Evolutionary conservation across 2,113 vertebrate species (phyloP).

Genomic region (Hipposideros armiger): DNA sequence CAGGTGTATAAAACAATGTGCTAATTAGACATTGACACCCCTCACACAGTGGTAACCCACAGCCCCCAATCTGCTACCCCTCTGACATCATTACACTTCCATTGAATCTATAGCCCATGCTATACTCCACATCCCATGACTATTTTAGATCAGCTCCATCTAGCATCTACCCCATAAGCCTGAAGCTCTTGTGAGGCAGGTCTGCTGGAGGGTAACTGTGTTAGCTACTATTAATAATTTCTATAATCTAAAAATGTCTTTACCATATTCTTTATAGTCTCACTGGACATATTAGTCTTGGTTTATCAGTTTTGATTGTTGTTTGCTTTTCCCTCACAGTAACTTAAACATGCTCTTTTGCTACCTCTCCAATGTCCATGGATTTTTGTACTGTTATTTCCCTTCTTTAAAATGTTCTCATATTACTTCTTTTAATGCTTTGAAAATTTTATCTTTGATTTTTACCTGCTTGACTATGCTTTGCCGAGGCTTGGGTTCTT

Average conservation of each 20-base stretch:
- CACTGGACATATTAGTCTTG: neutral
- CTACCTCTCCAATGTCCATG: too few species aligned
- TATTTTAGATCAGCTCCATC: neutral
- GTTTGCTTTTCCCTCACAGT: neutral
- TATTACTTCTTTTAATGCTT: neutral
- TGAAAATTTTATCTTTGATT: neutral
- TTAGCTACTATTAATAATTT: neutral
- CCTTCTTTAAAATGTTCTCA: neutral
- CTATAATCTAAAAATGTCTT: neutral
- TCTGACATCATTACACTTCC: too few species aligned
- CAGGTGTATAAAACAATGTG: too few species aligned
- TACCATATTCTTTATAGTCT: neutral
- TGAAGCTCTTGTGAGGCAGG: neutral
- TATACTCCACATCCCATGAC: too few species aligned
- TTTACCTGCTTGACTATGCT: neutral
- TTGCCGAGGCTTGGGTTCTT: neutral
- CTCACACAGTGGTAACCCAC: too few species aligned
- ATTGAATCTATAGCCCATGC: too few species aligned
- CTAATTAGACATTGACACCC: too few species aligned
- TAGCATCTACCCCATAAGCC: neutral
- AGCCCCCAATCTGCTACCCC: too few species aligned
- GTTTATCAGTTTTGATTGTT: neutral
- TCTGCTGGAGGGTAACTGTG: neutral
- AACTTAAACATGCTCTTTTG: neutral
- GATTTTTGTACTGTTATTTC: neutral